These are phyloP conservation scores for Eriocheir sinensis DNA, from an alignment of 1,140 invertebrate species.

Conservation along the genomic window DNA sequence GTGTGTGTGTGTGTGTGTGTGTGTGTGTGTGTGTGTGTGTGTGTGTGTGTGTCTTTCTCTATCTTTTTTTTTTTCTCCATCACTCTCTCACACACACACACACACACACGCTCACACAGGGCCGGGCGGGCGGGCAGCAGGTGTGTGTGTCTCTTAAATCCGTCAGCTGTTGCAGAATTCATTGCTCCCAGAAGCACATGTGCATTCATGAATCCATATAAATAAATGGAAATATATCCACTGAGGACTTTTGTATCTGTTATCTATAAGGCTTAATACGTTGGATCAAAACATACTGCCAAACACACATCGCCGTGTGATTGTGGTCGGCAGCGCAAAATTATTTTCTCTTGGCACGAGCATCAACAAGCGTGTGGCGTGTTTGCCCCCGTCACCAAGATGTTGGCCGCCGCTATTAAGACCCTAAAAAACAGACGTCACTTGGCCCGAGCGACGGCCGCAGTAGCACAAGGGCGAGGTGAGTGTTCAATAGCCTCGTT, in stretches of 20 bases:
- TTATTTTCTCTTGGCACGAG: not conserved
- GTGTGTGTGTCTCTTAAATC: not conserved
- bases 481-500: conserved; percentile 72
- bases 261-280: not conserved
- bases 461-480: conserved; percentile 39
- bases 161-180: not conserved
- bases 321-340: not conserved
- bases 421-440: conserved; percentile 24
- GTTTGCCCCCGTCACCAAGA: not conserved
- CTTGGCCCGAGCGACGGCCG: not conserved
- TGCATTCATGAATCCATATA: not conserved
- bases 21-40: not conserved
- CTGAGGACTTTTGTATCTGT: not conserved
- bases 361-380: not conserved
- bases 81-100: no score
- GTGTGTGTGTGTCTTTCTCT: not conserved
- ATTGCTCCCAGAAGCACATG: not conserved
- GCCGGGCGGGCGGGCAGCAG: no score
- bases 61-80: not conserved
- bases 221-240: not conserved
- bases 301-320: not conserved
- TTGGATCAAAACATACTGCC: not conserved
- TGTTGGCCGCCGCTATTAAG: not conserved
- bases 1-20: not conserved
- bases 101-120: not conserved